phyloP scores from a whole-genome alignment of 2,113 vertebrate species.

The Propithecus coquereli region DNA sequence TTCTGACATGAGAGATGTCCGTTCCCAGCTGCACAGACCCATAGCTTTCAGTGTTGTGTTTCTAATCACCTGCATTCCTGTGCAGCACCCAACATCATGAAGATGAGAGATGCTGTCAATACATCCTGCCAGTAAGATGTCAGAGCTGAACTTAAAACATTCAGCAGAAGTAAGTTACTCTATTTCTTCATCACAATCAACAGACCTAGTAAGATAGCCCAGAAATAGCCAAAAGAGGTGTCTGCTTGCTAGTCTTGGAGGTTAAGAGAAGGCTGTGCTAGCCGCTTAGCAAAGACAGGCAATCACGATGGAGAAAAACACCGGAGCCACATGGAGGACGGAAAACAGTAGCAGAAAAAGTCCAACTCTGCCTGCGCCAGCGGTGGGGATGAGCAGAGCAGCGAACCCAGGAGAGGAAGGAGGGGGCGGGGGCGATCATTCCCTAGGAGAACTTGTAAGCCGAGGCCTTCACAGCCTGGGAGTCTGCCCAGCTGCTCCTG shows the following conservation, averaged over 20 bases:
- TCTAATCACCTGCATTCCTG: slow-evolving; percentile 49
- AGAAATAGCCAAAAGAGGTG: slow-evolving; percentile 22
- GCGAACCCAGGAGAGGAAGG: slow-evolving; percentile 35
- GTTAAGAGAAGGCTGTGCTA: slow-evolving; percentile 24
- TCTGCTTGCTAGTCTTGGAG: neutral
- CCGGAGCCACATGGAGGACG: slow-evolving; percentile 51
- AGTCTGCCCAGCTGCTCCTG: slow-evolving; percentile 54
- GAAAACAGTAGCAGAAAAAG: slow-evolving; percentile 73
- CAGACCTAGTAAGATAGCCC: slow-evolving; percentile 26
- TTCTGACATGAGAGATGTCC: neutral
- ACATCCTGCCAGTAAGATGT: slow-evolving; percentile 24
- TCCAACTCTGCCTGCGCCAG: slow-evolving; percentile 78
- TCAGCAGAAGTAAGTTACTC: slow-evolving; percentile 62
- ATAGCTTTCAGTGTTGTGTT: neutral
- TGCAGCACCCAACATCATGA: slow-evolving; percentile 38
- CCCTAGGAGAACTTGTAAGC: slow-evolving; percentile 69
- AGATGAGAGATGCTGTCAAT: slow-evolving; percentile 48
- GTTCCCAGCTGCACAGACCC: neutral
- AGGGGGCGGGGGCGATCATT: slow-evolving; percentile 67
- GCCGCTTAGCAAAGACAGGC: neutral
- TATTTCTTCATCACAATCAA: slow-evolving; percentile 11
- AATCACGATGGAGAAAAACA: neutral
- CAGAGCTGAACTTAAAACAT: slow-evolving; percentile 49
- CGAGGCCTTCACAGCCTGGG: slow-evolving; percentile 65
- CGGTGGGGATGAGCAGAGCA: slow-evolving; percentile 49